A percentile compares a stretch with the other conserved stretches of the same genome.
phyloP scores from a whole-genome alignment of 2,888 invertebrate genomes.

The Cosmia trapezina region DNA sequence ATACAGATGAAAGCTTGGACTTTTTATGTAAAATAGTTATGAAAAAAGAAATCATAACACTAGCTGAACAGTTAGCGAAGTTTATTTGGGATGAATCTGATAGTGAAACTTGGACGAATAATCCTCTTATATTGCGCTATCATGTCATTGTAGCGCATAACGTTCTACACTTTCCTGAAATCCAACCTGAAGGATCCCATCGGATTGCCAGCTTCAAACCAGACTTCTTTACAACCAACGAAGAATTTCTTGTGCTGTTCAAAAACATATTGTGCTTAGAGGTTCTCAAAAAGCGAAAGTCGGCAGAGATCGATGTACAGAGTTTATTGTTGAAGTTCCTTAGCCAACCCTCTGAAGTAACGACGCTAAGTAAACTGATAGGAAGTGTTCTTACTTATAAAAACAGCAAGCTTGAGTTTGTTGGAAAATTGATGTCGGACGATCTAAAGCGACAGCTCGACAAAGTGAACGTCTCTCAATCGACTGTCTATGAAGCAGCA shows the following conservation, averaged over 20 bases:
- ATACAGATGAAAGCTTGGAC: conserved; percentile 34
- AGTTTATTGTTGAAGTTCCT: conserved; percentile 16
- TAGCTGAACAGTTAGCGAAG: conserved; percentile 42
- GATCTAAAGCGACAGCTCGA: conserved; percentile 10
- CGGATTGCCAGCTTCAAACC: conserved; percentile 42
- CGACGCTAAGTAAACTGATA: conserved; percentile 25
- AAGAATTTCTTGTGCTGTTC: conserved; percentile 39
- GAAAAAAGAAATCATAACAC: conserved; percentile 31
- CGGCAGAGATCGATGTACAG: background rate
- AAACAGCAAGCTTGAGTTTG: conserved; percentile 39
- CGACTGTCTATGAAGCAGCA: conserved; percentile 38
- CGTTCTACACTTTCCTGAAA: conserved; percentile 46
- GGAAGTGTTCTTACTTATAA: conserved; percentile 24
- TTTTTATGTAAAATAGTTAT: conserved; percentile 40
- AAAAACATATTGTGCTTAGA: conserved; percentile 37
- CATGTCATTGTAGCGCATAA: conserved; percentile 48
- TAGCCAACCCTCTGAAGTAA: conserved; percentile 4
- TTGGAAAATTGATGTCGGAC: conserved; percentile 15
- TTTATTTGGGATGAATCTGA: conserved; percentile 26
- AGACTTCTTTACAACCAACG: conserved; percentile 43
- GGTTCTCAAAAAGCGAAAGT: conserved; percentile 28
- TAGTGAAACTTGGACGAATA: conserved; percentile 33
- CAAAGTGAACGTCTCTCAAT: conserved; percentile 1
- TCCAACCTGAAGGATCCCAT: conserved; percentile 31
- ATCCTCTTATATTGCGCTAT: conserved; percentile 49